These are phyloP conservation scores for Phyllopteryx taeniolatus DNA, from an alignment of 2,113 vertebrate genomes.

Conservation along the genomic window DNA sequence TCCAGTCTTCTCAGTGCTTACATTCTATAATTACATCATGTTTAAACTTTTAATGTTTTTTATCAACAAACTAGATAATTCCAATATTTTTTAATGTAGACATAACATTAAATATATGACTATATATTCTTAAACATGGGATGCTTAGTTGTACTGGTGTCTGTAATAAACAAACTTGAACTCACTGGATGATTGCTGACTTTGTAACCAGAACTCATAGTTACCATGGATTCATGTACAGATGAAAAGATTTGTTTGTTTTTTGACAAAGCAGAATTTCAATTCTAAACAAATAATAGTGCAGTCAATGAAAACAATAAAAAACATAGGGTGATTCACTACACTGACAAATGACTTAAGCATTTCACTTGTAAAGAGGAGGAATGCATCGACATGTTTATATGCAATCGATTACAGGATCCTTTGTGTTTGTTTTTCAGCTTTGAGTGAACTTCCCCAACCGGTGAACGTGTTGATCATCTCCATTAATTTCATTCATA, in stretches of 20 bases:
- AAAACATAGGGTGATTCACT: neutral
- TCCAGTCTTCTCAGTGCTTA: too few relatives aligned
- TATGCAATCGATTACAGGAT: neutral
- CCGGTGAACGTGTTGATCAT: slow-evolving; percentile 21
- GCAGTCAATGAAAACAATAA: neutral
- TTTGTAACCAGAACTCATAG: too few relatives aligned
- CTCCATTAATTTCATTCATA: slow-evolving; percentile 24
- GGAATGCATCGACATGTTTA: neutral
- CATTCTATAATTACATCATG: too few relatives aligned
- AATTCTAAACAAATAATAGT: neutral
- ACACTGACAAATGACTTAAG: neutral
- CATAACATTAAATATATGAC: too few relatives aligned
- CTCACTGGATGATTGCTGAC: neutral
- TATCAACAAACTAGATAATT: too few relatives aligned
- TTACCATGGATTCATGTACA: too few relatives aligned
- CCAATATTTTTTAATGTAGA: too few relatives aligned
- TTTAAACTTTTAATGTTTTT: too few relatives aligned
- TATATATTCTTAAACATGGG: too few relatives aligned
- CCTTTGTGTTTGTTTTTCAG: slow-evolving; percentile 39
- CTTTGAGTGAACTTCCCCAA: slow-evolving; percentile 22
- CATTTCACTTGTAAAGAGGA: neutral
- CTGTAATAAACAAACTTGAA: too few relatives aligned
- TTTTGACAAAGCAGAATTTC: neutral
- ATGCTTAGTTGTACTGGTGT: too few relatives aligned
- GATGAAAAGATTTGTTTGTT: neutral